Percentiles rank a stretch among this genome's conserved stretches.
Conservation (phyloP, 2,888 invertebrate genomes). For the Amblyjoppa proteus region DNA sequence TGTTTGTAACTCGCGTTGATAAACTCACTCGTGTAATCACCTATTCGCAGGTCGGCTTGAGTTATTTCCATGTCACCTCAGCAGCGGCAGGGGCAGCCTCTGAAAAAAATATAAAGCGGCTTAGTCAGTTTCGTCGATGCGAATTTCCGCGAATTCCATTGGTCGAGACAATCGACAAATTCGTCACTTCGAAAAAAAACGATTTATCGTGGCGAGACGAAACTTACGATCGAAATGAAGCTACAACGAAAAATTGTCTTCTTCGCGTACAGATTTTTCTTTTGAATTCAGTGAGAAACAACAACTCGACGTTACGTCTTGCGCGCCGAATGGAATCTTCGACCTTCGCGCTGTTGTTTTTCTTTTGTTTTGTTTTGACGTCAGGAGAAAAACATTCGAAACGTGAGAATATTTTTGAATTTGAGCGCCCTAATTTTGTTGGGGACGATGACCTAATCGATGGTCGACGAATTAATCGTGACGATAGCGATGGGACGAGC, state of each 20-base stretch:
- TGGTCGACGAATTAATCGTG: background rate
- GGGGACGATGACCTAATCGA: background rate
- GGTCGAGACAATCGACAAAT: background rate
- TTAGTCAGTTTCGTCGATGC: background rate
- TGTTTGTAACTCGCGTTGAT: slow-evolving; percentile 68
- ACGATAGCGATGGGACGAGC: background rate
- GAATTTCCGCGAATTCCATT: too few relatives aligned
- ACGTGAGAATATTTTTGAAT: slow-evolving; percentile 9
- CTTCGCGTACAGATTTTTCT: background rate
- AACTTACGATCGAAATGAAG: background rate
- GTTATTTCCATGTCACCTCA: slow-evolving; percentile 77
- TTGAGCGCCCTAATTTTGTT: slow-evolving; percentile 17
- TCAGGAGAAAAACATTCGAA: background rate
- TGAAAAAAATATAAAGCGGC: background rate
- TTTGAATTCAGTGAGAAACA: background rate
- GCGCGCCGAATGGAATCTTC: background rate
- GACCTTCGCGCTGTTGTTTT: too few relatives aligned
- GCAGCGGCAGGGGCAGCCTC: slow-evolving; percentile 15
- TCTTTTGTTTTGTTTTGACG: background rate
- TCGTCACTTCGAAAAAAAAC: background rate
- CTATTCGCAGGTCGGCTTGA: slow-evolving; percentile 73
- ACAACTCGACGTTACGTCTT: background rate
- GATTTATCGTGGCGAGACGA: background rate
- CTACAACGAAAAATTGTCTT: background rate
- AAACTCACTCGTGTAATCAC: slow-evolving; percentile 71